Evolutionary conservation across 2,797 vertebrate genomes (phyloP), one percentile per base, ranked within the genome.

Genomic region (Protosalanx chinensis): DNA sequence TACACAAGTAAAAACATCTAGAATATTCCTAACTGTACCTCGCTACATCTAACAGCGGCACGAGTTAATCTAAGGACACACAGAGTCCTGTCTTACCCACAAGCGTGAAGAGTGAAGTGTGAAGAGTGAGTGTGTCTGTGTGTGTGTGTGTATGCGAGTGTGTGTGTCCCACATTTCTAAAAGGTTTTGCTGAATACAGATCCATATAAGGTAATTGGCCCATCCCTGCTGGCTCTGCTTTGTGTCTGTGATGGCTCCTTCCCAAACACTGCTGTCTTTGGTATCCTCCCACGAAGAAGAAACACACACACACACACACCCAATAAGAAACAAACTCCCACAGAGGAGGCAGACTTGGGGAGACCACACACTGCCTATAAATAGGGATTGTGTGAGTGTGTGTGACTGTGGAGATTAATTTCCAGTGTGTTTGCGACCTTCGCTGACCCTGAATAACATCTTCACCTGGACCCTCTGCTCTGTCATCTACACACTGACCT

Each of bases 141-240:
- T 63, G 60, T 32, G 29, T 32, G 60, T 32, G 60, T 33, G 60
- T 18, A 15, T 33, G 60, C 6, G 27, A 10, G 63, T 2, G 61
- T 37, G 61, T 27, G 35, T 37, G n/a, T 13, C n/a, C 77, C 68
- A 80, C 77, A 82, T 88, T 88, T 84, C 33, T 32, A 70, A 68
- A 87, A 85, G 81, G 80, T 85, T 84, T 78, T 88, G 86, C 84
- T 86, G 88, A 91, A 90, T 82, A 88, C 85, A 85, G 74, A 88
- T 85, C 89, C 90, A 90, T 92, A 86, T 90, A 91, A 86, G 91
- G 90, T 91, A 82, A 91, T 86, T 80, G 85, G 83, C 80, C 83
- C 76, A 81, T 85, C 81, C 89, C 72, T 72, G 78, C 81, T 64
- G 80, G 86, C 85, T 92, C 91, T 91, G 90, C 82, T 91, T 90